Evolutionary conservation across 2,797 vertebrate species (phyloP), one percentile per base, ranked within the genome.

Genomic region (Pempheris klunzingeri): DNA sequence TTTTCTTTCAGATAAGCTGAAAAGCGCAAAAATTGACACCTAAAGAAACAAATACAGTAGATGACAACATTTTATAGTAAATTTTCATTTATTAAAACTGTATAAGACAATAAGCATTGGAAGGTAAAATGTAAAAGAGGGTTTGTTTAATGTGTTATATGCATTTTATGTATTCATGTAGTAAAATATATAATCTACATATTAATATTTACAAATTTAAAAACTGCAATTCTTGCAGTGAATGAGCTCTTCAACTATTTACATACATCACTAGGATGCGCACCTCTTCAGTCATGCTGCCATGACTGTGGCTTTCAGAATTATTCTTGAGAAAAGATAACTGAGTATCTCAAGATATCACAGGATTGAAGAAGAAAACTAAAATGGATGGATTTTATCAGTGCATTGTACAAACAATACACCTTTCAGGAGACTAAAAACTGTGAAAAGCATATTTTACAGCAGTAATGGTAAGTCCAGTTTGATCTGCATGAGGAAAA

Each of bases 401-500:
- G 39, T 44, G 22, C 53, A 74, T 65, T 60, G 67, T 74, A 81
- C 22, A 47, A 50, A 41, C 20, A 46, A 18, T 50, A 13, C 30
- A 50, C 26, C 20, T n/a, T 63, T 55, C 38, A 50, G 24, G 54
- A n/a, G 36, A 58, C 6, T 17, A 44, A 55, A 77, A 55, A 30
- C 13, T 39, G 50, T 7, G 14, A 10, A 7, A 49, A 58, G n/a
- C 32, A 20, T 72, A 18, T 70, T 74, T 78, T 57, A 57, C 24
- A 62, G 41, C 60, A 5, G n/a, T 67, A 3, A 55, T 22, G 47
- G 24, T 61, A 58, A 65, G 47, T 24, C 10, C n/a, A 43, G 57
- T 67, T 71, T 46, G 28, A 84, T 86, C 28, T 58, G 41, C 18
- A 41, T 64, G 63, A 53, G 24, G 44, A 14, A 66, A 66, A 80